Conservation (phyloP, 1,140 invertebrate genomes). For the Macrotrachela quadricornifera region DNA sequence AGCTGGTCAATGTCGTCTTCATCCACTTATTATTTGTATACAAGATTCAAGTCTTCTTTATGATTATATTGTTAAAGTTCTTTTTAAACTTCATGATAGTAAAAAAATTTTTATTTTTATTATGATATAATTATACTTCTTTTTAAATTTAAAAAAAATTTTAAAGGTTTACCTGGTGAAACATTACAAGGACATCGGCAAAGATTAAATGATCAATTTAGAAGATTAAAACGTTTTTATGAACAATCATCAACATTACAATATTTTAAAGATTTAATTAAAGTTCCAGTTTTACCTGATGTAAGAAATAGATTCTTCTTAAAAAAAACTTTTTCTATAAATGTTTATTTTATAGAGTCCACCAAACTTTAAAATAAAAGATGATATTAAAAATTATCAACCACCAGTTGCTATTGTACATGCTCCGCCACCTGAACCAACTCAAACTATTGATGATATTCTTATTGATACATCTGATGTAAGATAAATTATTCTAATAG, state of each 20-base stretch:
- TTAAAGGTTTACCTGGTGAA: conserved; percentile 63
- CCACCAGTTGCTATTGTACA: conserved; percentile 4
- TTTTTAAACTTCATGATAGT: conserved; percentile 76
- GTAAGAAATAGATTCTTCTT: conserved; percentile 34
- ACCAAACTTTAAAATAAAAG: conserved; percentile 8
- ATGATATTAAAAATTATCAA: conserved; percentile 4
- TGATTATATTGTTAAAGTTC: conserved; percentile 78
- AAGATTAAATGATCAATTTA: conserved; percentile 69
- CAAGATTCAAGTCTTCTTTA: conserved; percentile 87
- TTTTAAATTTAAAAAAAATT: conserved; percentile 2
- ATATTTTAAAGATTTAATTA: conserved; percentile 87
- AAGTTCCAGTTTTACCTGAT: conserved; percentile 70
- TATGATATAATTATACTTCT: not conserved
- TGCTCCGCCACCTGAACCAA: not conserved
- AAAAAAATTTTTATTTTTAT: conserved; percentile 14
- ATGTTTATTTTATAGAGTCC: not conserved
- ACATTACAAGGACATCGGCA: conserved; percentile 69
- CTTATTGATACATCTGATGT: not conserved
- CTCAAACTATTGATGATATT: not conserved
- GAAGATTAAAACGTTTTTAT: conserved; percentile 53
- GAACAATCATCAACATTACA: conserved; percentile 72
- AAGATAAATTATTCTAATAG: no score
- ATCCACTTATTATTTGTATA: conserved; percentile 86
- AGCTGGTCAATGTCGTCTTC: conserved; percentile 77
- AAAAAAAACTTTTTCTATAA: not conserved